A percentile compares a stretch with the other conserved stretches of the same genome.
Conservation (phyloP, 2,888 invertebrate genomes). For the Escarpia spicata region DNA sequence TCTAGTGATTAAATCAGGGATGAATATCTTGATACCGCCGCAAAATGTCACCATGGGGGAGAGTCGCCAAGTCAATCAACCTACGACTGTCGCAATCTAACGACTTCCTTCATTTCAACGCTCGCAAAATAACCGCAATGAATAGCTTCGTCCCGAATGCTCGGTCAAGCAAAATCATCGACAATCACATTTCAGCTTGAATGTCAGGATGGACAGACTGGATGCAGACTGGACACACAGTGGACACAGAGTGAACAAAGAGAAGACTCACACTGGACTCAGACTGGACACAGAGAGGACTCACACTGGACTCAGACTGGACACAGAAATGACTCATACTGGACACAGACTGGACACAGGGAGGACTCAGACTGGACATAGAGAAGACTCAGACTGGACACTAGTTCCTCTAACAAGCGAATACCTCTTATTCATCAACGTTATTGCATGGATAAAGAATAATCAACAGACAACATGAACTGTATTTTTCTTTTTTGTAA, state of each 20-base stretch:
- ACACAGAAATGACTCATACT: too few relatives aligned
- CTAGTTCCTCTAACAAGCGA: too few relatives aligned
- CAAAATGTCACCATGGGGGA: background rate
- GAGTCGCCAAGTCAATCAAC: background rate
- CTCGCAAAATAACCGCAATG: background rate
- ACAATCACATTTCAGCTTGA: background rate
- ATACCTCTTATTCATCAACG: too few relatives aligned
- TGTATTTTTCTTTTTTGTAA: background rate
- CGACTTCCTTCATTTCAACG: background rate
- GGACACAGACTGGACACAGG: too few relatives aligned
- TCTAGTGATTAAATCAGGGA: background rate
- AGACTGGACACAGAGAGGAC: too few relatives aligned
- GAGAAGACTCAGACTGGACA: too few relatives aligned
- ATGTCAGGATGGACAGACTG: background rate
- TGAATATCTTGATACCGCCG: background rate
- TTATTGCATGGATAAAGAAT: background rate
- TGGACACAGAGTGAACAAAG: too few relatives aligned
- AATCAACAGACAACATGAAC: background rate
- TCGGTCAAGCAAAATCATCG: background rate
- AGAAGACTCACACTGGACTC: too few relatives aligned
- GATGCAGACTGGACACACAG: background rate
- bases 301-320: too few relatives aligned
- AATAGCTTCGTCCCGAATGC: background rate
- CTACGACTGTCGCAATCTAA: background rate
- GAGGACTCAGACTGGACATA: too few relatives aligned